Percentiles rank a stretch among this genome's conserved stretches.
Conservation (phyloP, 2,797 vertebrate species). For the Cetoscarus ocellatus region DNA sequence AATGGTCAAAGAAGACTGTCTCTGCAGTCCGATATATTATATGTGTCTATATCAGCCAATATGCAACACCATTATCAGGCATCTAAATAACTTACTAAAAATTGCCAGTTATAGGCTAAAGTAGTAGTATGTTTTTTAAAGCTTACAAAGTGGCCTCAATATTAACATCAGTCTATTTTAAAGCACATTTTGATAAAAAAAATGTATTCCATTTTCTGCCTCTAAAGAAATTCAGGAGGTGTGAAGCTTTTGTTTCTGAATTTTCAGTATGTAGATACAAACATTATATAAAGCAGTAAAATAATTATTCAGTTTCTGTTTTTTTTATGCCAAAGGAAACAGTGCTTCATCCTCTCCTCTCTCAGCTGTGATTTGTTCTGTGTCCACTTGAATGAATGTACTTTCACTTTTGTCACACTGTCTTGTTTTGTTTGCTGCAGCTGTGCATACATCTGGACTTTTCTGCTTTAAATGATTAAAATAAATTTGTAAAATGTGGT, state of each 20-base stretch:
- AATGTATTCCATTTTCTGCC: too few species aligned
- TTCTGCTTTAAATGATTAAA: not conserved
- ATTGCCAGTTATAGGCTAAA: too few species aligned
- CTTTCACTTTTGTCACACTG: constrained; percentile 1
- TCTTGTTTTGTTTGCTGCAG: constrained; percentile 3
- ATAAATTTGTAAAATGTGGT: not conserved
- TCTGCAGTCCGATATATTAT: too few species aligned
- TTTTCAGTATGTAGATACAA: not conserved
- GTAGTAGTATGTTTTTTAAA: too few species aligned
- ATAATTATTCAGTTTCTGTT: not conserved
- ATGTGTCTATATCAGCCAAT: too few species aligned
- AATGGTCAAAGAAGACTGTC: too few species aligned
- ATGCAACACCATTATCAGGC: too few species aligned
- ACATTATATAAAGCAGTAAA: not conserved
- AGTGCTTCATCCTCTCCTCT: not conserved
- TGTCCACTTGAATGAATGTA: not conserved
- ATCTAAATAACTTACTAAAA: too few species aligned
- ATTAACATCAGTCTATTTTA: not conserved
- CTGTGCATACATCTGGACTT: constrained; percentile 4
- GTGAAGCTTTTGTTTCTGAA: not conserved
- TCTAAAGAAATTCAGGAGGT: not conserved
- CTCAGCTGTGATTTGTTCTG: not conserved
- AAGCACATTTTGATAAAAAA: not conserved
- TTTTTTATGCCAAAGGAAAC: not conserved
- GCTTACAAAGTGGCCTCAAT: too few species aligned